Evolutionary conservation across 2,797 vertebrate genomes (phyloP).

Genomic region (Diplodus sargus): DNA sequence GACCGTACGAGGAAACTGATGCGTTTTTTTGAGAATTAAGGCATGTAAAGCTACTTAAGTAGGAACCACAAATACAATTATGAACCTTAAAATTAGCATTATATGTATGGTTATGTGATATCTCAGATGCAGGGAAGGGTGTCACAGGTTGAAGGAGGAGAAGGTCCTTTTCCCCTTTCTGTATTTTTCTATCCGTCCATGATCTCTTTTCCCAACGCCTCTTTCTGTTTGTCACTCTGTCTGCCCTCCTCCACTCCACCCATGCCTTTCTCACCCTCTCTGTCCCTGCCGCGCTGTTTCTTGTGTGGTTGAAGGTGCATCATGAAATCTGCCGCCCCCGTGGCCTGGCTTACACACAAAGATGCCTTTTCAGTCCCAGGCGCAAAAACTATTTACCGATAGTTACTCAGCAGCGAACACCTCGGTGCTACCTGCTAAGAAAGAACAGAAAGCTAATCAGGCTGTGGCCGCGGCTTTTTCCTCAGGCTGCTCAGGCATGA

Average conservation of each 20-base stretch:
- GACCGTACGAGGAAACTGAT: too few species aligned
- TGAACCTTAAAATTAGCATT: too few species aligned
- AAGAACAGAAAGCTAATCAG: constrained; percentile 35
- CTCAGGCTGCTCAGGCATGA: constrained; percentile 15
- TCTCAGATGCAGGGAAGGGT: neutral
- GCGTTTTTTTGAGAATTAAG: too few species aligned
- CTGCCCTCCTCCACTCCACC: constrained; percentile 38
- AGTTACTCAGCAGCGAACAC: constrained; percentile 50
- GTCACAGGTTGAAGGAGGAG: neutral
- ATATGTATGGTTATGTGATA: neutral
- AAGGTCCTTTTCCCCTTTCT: constrained; percentile 13
- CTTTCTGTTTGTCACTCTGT: constrained; percentile 13
- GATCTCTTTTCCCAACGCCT: constrained; percentile 48
- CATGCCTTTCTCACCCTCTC: constrained; percentile 47
- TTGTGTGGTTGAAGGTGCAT: constrained; percentile 64
- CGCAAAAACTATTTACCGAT: constrained; percentile 67
- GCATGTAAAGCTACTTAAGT: too few species aligned
- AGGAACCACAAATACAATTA: too few species aligned
- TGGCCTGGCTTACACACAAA: constrained; percentile 71
- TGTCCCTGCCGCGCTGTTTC: constrained; percentile 25
- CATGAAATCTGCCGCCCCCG: constrained; percentile 62
- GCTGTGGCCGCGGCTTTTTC: constrained; percentile 30
- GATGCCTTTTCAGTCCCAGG: constrained; percentile 60
- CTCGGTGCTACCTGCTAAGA: constrained; percentile 51
- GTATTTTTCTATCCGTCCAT: constrained; percentile 23